Evolutionary conservation across 2,113 vertebrate species (phyloP).

Genomic region (Ictidomys tridecemlineatus): DNA sequence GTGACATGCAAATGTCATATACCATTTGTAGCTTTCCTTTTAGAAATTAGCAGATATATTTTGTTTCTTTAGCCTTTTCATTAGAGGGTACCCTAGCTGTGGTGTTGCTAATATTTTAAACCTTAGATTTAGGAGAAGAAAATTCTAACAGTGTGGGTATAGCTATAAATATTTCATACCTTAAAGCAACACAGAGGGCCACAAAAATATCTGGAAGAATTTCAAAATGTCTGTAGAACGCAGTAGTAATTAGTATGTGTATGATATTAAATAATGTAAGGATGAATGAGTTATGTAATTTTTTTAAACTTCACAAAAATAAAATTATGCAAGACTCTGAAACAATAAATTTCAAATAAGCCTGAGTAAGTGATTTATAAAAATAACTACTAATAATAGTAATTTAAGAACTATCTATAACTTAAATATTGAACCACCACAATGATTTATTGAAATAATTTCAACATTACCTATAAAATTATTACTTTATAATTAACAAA

Average conservation of each 20-base stretch:
- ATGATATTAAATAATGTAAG: neutral
- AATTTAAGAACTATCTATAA: neutral
- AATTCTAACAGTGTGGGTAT: neutral
- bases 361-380: neutral
- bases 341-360: conserved; percentile 57
- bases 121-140: conserved; percentile 46
- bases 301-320: conserved; percentile 55
- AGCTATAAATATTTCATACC: neutral
- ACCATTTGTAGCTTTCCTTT: conserved; percentile 33
- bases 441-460: conserved; percentile 18
- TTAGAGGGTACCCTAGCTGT: neutral
- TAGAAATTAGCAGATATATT: conserved; percentile 43
- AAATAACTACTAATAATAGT: conserved; percentile 35
- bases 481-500: conserved; percentile 32
- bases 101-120: conserved; percentile 21
- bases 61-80: conserved; percentile 37
- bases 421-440: conserved; percentile 33
- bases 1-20: neutral
- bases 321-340: conserved; percentile 26
- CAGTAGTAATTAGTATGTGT: neutral
- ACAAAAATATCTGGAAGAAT: neutral
- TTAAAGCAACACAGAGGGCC: neutral
- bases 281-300: neutral
- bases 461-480: conserved; percentile 23
- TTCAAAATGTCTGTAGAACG: neutral